Conservation (phyloP, 2,888 invertebrate genomes). For the Eumerus sabulonum region DNA sequence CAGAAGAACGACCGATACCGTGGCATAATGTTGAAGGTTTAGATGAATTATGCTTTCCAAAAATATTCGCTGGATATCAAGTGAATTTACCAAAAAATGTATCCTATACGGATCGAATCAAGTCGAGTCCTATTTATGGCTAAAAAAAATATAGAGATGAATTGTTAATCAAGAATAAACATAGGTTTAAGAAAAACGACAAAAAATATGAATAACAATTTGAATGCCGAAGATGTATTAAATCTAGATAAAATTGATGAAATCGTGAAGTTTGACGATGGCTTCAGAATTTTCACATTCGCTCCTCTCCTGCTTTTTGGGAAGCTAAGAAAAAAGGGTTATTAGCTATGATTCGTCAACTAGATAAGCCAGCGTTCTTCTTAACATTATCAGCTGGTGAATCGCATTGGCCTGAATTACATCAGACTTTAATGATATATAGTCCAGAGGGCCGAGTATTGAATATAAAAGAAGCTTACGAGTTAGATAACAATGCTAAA, state of each 20-base stretch:
- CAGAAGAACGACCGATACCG: too few species aligned
- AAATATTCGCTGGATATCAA: too few species aligned
- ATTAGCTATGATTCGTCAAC: conserved; percentile 7
- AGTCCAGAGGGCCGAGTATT: neutral
- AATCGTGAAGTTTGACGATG: neutral
- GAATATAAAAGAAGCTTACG: neutral
- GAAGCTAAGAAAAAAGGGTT: neutral
- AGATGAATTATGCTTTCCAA: too few species aligned
- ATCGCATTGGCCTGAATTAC: neutral
- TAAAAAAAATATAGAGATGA: neutral
- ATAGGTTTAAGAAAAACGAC: neutral
- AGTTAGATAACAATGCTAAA: conserved; percentile 35
- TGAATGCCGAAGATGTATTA: too few species aligned
- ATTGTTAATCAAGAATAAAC: neutral
- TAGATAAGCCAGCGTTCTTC: conserved; percentile 4
- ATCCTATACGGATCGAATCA: too few species aligned
- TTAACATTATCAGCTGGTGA: neutral
- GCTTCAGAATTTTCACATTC: too few species aligned
- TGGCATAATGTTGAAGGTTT: too few species aligned
- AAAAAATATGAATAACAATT: too few species aligned
- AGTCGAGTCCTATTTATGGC: too few species aligned
- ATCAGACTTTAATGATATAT: neutral
- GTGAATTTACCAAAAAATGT: too few species aligned
- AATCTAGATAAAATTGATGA: neutral
- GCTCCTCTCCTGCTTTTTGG: too few species aligned